Percentiles rank a stretch among this genome's conserved stretches.
Evolutionary conservation across 2,888 invertebrate species (phyloP).

Genomic region (Xiphydria camelus): DNA sequence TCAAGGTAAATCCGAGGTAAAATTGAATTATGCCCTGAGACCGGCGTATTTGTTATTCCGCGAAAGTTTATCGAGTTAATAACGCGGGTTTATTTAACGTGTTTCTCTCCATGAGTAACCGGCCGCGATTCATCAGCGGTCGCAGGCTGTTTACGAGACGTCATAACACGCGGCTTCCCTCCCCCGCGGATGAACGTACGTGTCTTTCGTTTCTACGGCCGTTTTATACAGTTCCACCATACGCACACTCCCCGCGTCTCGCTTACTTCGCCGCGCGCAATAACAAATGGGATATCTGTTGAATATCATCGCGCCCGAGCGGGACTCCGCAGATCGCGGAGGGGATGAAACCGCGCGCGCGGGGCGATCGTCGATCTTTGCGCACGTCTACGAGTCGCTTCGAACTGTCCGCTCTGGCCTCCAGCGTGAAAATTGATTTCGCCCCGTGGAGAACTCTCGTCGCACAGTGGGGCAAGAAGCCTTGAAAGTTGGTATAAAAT

Average conservation of each 20-base stretch:
- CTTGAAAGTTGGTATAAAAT: too few species aligned
- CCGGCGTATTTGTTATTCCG: conserved; percentile 39
- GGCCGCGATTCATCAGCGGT: conserved; percentile 36
- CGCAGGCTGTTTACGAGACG: conserved; percentile 42
- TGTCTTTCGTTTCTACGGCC: conserved; percentile 21
- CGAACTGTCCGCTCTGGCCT: too few species aligned
- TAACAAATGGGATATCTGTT: conserved; percentile 18
- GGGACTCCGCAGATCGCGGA: too few species aligned
- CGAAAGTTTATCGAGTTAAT: conserved; percentile 48
- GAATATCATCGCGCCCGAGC: conserved; percentile 22
- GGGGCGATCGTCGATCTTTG: too few species aligned
- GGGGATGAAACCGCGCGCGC: too few species aligned
- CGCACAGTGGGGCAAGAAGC: neutral
- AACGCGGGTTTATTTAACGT: conserved; percentile 47
- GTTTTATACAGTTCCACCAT: conserved; percentile 21
- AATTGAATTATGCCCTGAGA: conserved; percentile 16
- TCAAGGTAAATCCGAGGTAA: conserved; percentile 10
- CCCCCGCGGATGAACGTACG: conserved; percentile 36
- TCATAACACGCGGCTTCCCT: conserved; percentile 49
- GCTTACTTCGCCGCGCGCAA: conserved; percentile 19
- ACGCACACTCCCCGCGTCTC: conserved; percentile 9
- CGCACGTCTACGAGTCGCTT: too few species aligned
- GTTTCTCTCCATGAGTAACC: conserved; percentile 30
- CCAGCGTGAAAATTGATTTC: too few species aligned
- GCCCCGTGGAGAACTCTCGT: too few species aligned